phyloP scores from a whole-genome alignment of 2,888 invertebrate genomes.

The Lepetodrilus schrolli region DNA sequence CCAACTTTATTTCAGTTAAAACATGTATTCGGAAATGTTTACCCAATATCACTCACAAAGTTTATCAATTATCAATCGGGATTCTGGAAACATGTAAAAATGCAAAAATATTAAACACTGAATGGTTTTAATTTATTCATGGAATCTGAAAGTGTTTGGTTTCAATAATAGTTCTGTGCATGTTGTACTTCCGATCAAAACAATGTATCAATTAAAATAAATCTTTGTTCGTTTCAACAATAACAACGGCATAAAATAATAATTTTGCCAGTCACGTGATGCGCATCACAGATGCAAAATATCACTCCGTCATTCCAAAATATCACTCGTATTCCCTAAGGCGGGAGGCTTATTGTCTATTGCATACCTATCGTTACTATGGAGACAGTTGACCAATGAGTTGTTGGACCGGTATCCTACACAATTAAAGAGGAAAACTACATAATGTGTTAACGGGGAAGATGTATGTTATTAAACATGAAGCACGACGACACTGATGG shows the following conservation, averaged over 20 bases:
- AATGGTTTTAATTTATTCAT: not conserved
- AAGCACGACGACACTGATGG: too few species aligned
- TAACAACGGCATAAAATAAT: conserved; percentile 13
- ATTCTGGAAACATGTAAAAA: not conserved
- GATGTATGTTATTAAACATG: too few species aligned
- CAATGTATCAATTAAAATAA: not conserved
- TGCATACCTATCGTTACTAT: too few species aligned
- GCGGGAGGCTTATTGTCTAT: too few species aligned
- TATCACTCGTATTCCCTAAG: too few species aligned
- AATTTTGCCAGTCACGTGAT: not conserved
- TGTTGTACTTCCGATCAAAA: not conserved
- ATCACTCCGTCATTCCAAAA: too few species aligned
- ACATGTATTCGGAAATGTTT: not conserved
- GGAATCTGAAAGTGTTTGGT: not conserved
- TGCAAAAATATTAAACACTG: not conserved
- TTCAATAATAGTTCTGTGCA: not conserved
- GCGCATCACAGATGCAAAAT: not conserved
- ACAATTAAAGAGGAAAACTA: not conserved
- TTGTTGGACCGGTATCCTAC: not conserved
- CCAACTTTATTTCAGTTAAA: conserved; percentile 17
- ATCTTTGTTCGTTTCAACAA: conserved; percentile 23
- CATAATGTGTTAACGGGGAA: too few species aligned
- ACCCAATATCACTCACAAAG: conserved; percentile 1
- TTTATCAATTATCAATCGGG: not conserved
- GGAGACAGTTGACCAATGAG: not conserved